A percentile compares a stretch with the other conserved stretches of the same genome.
Evolutionary conservation across 1,140 invertebrate genomes (phyloP).

Genomic region (Orius insidiosus): DNA sequence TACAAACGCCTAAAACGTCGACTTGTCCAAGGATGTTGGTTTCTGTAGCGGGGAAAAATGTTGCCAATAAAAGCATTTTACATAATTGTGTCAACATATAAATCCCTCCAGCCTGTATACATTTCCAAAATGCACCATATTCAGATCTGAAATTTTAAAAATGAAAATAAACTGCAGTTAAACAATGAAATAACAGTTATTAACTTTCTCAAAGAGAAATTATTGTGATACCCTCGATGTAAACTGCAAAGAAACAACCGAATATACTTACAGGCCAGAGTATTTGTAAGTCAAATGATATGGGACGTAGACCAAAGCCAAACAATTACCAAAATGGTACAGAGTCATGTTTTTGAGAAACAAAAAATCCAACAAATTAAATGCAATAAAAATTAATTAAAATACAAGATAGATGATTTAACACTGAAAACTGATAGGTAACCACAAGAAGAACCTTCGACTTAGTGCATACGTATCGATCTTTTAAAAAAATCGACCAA

Average conservation of each 20-base stretch:
- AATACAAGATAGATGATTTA: too few species aligned
- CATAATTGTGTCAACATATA: conserved; percentile 87
- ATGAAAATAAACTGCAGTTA: too few species aligned
- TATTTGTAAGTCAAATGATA: conserved; percentile 93
- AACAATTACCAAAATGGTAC: conserved; percentile 92
- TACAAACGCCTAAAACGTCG: conserved; percentile 51
- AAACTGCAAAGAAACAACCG: too few species aligned
- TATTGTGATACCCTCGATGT: too few species aligned
- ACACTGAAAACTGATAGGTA: too few species aligned
- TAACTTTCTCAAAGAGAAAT: too few species aligned
- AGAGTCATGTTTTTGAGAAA: conserved; percentile 76
- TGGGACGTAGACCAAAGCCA: conserved; percentile 80
- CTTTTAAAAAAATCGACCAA: too few species aligned
- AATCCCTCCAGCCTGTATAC: conserved; percentile 79
- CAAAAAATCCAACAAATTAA: too few species aligned
- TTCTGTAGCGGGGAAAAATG: conserved; percentile 84
- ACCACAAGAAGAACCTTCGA: too few species aligned
- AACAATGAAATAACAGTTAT: too few species aligned
- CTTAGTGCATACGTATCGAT: too few species aligned
- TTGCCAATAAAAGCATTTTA: conserved; percentile 91
- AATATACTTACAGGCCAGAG: conserved; percentile 74
- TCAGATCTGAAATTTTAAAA: conserved; percentile 74
- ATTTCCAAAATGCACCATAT: conserved; percentile 96
- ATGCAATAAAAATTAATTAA: too few species aligned
- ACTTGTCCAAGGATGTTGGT: conserved; percentile 38